Evolutionary conservation across 2,797 vertebrate species (phyloP).

Genomic region (Eupleurogrammus muticus): DNA sequence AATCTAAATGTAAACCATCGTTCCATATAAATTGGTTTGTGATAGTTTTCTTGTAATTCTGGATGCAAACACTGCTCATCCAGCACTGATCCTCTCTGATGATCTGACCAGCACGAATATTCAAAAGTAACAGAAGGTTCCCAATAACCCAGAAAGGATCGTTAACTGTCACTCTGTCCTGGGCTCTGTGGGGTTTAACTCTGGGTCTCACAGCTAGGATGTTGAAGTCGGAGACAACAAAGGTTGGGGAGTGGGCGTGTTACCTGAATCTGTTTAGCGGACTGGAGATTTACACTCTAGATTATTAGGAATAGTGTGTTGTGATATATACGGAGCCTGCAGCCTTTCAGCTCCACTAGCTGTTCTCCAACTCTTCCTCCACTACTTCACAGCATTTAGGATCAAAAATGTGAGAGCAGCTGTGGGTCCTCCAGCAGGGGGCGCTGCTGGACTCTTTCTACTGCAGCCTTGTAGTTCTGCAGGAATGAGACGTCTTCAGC

Average conservation of each 20-base stretch:
- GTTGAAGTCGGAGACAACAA: conserved; percentile 42
- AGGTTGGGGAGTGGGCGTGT: conserved; percentile 60
- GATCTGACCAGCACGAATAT: conserved; percentile 40
- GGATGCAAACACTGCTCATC: conserved; percentile 57
- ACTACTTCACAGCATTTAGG: too few species aligned
- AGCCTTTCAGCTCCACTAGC: too few species aligned
- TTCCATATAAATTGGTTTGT: too few species aligned
- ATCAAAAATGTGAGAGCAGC: too few species aligned
- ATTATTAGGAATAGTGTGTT: conserved; percentile 57
- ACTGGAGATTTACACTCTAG: background rate
- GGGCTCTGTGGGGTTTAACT: conserved; percentile 43
- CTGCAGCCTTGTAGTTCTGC: too few species aligned
- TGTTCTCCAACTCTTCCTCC: too few species aligned
- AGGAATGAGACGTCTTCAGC: too few species aligned
- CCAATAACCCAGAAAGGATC: conserved; percentile 44
- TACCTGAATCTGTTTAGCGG: conserved; percentile 9
- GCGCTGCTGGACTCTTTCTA: too few species aligned
- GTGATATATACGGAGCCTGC: conserved; percentile 9
- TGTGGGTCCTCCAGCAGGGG: too few species aligned
- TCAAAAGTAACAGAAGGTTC: conserved; percentile 2
- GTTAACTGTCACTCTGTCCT: conserved; percentile 42
- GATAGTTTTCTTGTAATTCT: conserved; percentile 46
- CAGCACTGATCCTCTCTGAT: conserved; percentile 23
- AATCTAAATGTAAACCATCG: too few species aligned
- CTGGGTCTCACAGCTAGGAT: conserved; percentile 55